Conservation (phyloP, 1,140 invertebrate genomes). For the Archivesica marissinica region DNA sequence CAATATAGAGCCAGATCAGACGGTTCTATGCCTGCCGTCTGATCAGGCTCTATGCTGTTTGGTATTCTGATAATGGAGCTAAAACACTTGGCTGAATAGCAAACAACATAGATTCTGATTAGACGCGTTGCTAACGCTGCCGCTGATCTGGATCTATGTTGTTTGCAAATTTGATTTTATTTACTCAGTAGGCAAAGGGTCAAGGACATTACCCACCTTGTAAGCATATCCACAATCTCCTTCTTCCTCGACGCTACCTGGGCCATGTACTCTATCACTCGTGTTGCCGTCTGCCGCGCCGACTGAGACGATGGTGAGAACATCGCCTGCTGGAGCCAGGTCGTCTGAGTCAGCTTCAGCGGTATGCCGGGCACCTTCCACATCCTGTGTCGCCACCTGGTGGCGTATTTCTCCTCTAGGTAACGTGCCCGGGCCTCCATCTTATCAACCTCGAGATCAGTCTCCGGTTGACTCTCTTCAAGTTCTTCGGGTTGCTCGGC, state of each 20-base stretch:
- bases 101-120: too few species aligned
- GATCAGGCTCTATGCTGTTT: too few species aligned
- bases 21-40: too few species aligned
- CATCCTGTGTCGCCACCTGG: constrained; percentile 84
- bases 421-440: constrained; percentile 86
- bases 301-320: constrained; percentile 96
- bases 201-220: constrained; percentile 85
- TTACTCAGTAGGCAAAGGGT: too few species aligned
- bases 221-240: constrained; percentile 92
- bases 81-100: too few species aligned
- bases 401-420: constrained; percentile 91
- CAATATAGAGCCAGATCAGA: too few species aligned
- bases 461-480: not conserved
- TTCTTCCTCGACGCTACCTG: constrained; percentile 79
- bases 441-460: constrained; percentile 67
- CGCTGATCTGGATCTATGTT: too few species aligned
- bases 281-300: constrained; percentile 94
- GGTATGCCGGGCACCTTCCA: constrained; percentile 76
- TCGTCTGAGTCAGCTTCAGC: constrained; percentile 84
- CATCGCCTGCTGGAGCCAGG: constrained; percentile 94
- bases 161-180: too few species aligned
- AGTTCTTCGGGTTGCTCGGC: constrained; percentile 73
- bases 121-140: too few species aligned
- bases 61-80: too few species aligned
- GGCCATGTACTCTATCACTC: constrained; percentile 93